Evolutionary conservation across 2,113 vertebrate species (phyloP), one percentile per base, ranked within the genome.

Genomic region (Gasterosteus nipponicus): DNA sequence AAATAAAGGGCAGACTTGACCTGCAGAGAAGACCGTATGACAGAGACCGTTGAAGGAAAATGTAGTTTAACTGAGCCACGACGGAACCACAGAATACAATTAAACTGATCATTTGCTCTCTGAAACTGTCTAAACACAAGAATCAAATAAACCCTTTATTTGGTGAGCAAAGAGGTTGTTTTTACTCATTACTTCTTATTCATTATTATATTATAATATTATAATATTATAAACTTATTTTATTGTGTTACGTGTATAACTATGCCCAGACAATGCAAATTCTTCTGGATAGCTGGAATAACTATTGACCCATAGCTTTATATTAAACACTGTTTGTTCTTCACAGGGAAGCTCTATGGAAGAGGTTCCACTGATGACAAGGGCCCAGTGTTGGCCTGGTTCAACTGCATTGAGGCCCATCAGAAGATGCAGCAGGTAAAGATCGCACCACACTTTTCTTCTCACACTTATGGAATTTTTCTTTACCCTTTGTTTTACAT

Each of bases 351-450:
- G 51, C 66, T 99, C 46, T 99, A 95, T 66, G 98, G 97, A 33
- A 89, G 98, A 91, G 98, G 98, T 7, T 95, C 97, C 0, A 97
- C 97, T 1, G 98, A 99, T 65, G 98, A 99, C 82, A 99, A 99
- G 91, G 98, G 98, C 33, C 98, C 98, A 0, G 97, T 99, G 68
- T 93, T 98, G 44, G 96, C 96, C 76, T 99, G 98, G 97, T 92
- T 99, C 57, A 99, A 98, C 63, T 95, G 96, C 54, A 95, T 99
- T 29, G 97, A 99, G 73, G 97, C 97, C 19, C 95, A 96, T 91
- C 96, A 98, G 89, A 93, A 97, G 90, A 96, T 95, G 7, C 85
- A 94, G n/a, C 95, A 97, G 94, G 97, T 98, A 87, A 42, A 69
- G 4, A 14, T 26, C 11, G 18, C 10, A 26, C 16, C 41, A 44